phyloP scores from a whole-genome alignment of 2,113 vertebrate species.

The Tenrec ecaudatus region DNA sequence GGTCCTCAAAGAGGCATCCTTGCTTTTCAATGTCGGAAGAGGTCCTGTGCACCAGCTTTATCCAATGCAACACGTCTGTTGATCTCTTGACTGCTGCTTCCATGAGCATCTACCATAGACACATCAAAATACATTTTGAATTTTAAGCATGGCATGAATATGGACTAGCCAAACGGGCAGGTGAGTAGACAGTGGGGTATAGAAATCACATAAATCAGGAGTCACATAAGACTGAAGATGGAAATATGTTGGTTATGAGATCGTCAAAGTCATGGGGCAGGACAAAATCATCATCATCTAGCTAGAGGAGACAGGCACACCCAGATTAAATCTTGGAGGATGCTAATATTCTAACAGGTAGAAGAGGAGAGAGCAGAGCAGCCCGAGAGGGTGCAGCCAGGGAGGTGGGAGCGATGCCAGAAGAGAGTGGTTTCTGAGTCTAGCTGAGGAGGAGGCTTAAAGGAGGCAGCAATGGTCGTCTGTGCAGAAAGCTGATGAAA shows the following conservation, averaged over 20 bases:
- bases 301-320: neutral
- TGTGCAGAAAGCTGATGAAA: neutral
- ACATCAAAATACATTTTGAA: neutral
- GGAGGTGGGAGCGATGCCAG: neutral
- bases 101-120: no score
- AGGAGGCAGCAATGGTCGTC: neutral
- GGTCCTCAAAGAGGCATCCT: no score
- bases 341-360: no score
- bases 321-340: neutral
- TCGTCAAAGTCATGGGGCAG: neutral
- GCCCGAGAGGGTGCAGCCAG: neutral
- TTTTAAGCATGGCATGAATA: neutral
- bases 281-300: neutral
- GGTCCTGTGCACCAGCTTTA: no score
- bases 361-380: neutral
- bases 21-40: no score
- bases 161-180: neutral
- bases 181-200: neutral
- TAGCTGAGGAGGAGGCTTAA: neutral
- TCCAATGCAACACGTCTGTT: no score
- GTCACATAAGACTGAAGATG: neutral
- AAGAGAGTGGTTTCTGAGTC: neutral
- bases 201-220: neutral
- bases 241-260: no score
- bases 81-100: no score